Percentiles rank a stretch among this genome's conserved stretches.
phyloP scores from a whole-genome alignment of 1,140 invertebrate genomes.

The Drosophila busckii region DNA sequence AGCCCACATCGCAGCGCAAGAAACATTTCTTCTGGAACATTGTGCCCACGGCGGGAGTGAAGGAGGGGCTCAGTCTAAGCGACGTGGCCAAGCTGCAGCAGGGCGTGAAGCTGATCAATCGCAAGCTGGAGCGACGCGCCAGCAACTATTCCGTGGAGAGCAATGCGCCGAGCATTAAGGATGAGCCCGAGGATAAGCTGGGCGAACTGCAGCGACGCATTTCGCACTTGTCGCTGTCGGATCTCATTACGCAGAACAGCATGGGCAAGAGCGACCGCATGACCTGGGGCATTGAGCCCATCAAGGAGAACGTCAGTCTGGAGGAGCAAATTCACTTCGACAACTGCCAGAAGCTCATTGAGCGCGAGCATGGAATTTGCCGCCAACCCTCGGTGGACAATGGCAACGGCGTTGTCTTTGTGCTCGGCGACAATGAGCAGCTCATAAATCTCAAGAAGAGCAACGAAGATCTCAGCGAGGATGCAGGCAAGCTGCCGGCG shows the following conservation, averaged over 20 bases:
- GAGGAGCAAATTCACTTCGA: constrained; percentile 77
- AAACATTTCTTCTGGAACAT: constrained; percentile 76
- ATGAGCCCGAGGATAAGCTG: constrained; percentile 4
- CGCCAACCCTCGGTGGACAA: constrained; percentile 44
- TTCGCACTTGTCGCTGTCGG: constrained; percentile 63
- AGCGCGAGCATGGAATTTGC: constrained; percentile 62
- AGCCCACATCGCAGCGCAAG: constrained; percentile 22
- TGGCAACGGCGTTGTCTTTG: constrained; percentile 84
- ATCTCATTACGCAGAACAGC: constrained; percentile 78
- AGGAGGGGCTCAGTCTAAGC: constrained; percentile 66
- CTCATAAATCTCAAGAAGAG: constrained; percentile 79
- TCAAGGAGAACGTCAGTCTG: constrained; percentile 71
- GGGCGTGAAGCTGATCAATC: constrained; percentile 52
- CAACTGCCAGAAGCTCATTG: constrained; percentile 64
- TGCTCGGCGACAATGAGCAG: constrained; percentile 87
- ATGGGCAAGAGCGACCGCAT: constrained; percentile 75
- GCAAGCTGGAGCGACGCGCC: constrained; percentile 54
- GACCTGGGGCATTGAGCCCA: constrained; percentile 78
- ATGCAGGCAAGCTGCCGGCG: constrained; percentile 10
- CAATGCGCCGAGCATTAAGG: constrained; percentile 1
- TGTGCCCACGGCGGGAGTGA: constrained; percentile 51
- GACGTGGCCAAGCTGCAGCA: constrained; percentile 64
- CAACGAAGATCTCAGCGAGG: constrained; percentile 59
- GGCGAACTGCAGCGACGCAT: constrained; percentile 31
- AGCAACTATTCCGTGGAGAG: constrained; percentile 57